Conservation (phyloP, 2,888 invertebrate species). For the Oxyteleia sp. region DNA sequence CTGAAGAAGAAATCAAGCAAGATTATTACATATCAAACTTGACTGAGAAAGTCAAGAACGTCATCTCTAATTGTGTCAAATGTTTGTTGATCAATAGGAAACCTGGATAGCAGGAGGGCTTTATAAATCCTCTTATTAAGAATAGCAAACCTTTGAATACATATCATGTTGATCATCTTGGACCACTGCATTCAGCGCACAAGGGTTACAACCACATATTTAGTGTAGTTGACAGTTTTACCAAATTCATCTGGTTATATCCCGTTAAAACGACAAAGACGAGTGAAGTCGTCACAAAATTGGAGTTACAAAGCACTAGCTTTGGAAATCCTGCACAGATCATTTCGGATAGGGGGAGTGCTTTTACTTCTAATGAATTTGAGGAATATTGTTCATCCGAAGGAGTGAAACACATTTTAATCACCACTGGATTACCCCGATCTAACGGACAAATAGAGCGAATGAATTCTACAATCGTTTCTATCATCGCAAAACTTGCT, state of each 20-base stretch:
- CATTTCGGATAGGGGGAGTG: neutral
- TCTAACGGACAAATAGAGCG: constrained; percentile 63
- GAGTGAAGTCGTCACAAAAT: neutral
- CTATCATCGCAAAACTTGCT: constrained; percentile 41
- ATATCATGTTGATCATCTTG: no score
- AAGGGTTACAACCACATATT: no score
- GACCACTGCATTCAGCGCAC: no score
- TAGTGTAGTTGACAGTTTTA: no score
- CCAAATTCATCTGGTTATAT: no score
- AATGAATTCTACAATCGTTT: constrained; percentile 44
- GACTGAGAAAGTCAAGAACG: no score
- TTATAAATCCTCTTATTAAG: no score
- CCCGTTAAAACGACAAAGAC: constrained; percentile 6
- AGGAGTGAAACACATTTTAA: constrained; percentile 37
- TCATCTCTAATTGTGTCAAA: neutral
- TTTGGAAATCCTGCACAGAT: constrained; percentile 17
- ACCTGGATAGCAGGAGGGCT: neutral
- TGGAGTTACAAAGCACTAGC: neutral
- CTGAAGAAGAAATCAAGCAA: neutral
- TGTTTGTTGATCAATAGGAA: neutral
- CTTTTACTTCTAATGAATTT: constrained; percentile 2
- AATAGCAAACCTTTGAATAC: no score
- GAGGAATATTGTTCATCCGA: neutral
- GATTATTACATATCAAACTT: neutral
- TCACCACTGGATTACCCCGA: constrained; percentile 54